A percentile compares a stretch with the other conserved stretches of the same genome.
Evolutionary conservation across 2,888 invertebrate species (phyloP).

Genomic region (Ptilodon capucinus): DNA sequence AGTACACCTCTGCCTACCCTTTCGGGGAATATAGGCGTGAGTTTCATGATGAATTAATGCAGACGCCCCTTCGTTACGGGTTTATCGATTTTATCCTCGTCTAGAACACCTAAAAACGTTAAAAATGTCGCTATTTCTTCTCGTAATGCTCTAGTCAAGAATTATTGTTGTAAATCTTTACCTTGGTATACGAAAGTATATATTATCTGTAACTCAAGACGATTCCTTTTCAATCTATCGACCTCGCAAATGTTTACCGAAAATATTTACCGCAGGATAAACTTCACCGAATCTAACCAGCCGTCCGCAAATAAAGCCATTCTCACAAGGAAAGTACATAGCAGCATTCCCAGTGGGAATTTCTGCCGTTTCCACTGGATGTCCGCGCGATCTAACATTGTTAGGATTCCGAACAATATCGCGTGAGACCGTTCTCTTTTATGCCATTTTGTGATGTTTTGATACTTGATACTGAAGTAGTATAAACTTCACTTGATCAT

Average conservation of each 20-base stretch:
- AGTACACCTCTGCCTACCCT: too few species aligned
- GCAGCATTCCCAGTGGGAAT: slow-evolving; percentile 12
- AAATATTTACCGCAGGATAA: slow-evolving; percentile 8
- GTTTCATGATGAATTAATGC: too few species aligned
- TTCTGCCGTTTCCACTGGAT: slow-evolving; percentile 15
- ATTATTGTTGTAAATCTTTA: too few species aligned
- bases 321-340: slow-evolving; percentile 17
- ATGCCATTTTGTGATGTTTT: slow-evolving; percentile 1
- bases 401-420: slow-evolving; percentile 11
- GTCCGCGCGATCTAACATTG: slow-evolving; percentile 15
- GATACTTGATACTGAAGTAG: not conserved
- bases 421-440: slow-evolving; percentile 4
- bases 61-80: too few species aligned
- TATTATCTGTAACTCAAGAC: too few species aligned
- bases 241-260: not conserved
- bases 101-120: too few species aligned
- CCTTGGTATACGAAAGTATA: too few species aligned
- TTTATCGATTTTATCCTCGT: too few species aligned
- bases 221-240: not conserved
- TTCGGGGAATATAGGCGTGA: too few species aligned
- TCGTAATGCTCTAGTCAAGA: too few species aligned
- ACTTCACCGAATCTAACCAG: not conserved
- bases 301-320: slow-evolving; percentile 11
- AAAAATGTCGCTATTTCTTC: too few species aligned
- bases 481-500: too few species aligned